Evolutionary conservation across 2,113 vertebrate genomes (phyloP).

Genomic region (Cebus imitator): DNA sequence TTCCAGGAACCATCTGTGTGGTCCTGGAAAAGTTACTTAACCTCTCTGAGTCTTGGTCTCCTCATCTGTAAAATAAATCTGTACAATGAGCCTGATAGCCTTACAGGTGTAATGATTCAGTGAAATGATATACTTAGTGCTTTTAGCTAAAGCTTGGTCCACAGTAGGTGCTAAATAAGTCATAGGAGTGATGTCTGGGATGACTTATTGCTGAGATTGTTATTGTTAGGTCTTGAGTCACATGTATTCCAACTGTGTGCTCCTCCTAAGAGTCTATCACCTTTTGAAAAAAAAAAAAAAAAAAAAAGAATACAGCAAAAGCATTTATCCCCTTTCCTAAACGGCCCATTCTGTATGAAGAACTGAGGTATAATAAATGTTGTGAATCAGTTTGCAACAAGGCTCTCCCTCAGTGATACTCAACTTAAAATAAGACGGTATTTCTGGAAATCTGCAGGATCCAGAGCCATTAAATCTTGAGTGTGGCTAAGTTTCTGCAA

Average conservation of each 20-base stretch:
- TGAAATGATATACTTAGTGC: not conserved
- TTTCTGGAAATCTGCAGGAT: slow-evolving; percentile 3
- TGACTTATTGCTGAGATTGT: not conserved
- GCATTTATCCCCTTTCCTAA: not conserved
- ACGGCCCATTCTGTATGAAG: not conserved
- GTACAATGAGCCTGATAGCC: not conserved
- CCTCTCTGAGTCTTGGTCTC: not conserved
- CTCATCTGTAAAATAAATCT: not conserved
- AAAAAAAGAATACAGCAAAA: not conserved
- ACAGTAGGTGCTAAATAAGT: not conserved
- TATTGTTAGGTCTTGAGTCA: not conserved
- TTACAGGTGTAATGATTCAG: not conserved
- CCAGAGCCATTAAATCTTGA: not conserved
- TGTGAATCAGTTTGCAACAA: not conserved
- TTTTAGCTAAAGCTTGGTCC: not conserved
- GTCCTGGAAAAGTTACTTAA: not conserved
- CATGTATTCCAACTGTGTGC: not conserved
- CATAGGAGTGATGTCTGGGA: not conserved
- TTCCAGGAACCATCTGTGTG: not conserved
- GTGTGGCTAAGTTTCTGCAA: not conserved
- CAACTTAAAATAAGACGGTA: not conserved
- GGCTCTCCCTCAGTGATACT: not conserved
- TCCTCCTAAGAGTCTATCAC: not conserved
- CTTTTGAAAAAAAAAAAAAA: not conserved
- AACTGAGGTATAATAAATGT: not conserved